Percentiles rank a stretch among this genome's conserved stretches.
phyloP scores from a whole-genome alignment of 2,113 vertebrate genomes.

The Tachycineta bicolor region DNA sequence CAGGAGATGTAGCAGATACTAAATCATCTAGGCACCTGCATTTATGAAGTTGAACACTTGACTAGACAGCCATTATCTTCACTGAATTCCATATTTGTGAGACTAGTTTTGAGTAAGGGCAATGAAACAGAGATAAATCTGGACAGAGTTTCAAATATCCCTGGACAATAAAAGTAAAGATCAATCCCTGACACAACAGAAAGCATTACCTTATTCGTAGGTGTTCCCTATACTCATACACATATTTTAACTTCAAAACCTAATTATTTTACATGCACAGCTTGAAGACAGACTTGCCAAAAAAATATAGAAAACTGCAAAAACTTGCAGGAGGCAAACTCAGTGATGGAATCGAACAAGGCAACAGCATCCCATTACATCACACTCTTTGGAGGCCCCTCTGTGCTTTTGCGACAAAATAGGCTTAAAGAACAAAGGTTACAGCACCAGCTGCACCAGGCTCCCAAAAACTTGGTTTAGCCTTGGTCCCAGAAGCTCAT shows the following conservation, averaged over 20 bases:
- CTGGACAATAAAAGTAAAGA: neutral
- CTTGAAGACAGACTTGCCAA: neutral
- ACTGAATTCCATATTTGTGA: neutral
- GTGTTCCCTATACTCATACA: neutral
- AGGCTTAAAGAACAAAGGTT: slow-evolving; percentile 12
- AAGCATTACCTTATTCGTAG: neutral
- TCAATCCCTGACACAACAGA: neutral
- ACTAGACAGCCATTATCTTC: neutral
- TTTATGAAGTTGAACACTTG: neutral
- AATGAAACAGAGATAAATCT: neutral
- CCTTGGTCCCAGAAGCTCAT: neutral
- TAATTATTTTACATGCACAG: neutral
- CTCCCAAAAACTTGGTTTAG: neutral
- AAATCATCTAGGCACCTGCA: neutral
- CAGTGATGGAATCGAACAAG: neutral
- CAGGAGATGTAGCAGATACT: neutral
- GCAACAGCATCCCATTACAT: neutral
- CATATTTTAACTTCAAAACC: neutral
- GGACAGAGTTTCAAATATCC: neutral
- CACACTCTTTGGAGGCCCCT: neutral
- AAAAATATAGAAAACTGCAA: neutral
- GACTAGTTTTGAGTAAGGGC: neutral
- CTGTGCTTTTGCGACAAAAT: neutral
- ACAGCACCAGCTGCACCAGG: neutral
- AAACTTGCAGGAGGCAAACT: neutral